Conservation (phyloP, 2,797 vertebrate species). For the Artibeus jamaicensis region DNA sequence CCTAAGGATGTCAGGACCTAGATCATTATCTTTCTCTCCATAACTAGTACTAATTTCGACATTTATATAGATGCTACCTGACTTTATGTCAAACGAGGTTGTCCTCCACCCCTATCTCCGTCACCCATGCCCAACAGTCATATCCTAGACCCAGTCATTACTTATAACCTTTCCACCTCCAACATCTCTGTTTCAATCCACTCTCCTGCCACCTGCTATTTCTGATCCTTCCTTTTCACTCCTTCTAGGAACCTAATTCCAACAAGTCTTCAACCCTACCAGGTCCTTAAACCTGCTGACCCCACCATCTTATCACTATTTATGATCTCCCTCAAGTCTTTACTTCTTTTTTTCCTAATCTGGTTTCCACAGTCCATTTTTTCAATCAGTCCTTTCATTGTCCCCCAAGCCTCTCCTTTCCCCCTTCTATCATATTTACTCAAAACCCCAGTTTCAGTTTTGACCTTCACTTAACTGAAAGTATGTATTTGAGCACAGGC, state of each 20-base stretch:
- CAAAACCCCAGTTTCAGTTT: slow-evolving; percentile 6
- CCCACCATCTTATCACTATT: neutral
- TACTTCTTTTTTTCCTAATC: neutral
- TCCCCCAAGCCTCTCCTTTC: neutral
- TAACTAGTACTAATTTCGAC: neutral
- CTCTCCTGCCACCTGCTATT: neutral
- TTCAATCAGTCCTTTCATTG: neutral
- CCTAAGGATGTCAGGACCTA: neutral
- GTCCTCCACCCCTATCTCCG: neutral
- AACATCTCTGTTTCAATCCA: neutral
- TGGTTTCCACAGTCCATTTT: neutral
- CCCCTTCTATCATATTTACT: neutral
- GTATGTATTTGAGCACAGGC: neutral
- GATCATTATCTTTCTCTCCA: neutral
- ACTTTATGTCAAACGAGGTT: neutral
- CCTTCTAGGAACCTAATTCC: neutral
- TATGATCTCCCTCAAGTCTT: neutral
- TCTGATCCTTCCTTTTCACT: neutral
- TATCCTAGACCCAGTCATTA: neutral
- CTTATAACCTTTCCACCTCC: neutral
- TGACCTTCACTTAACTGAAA: neutral
- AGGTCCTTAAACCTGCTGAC: neutral
- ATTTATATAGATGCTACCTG: neutral
- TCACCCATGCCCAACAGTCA: neutral
- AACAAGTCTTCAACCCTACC: neutral